A percentile compares a stretch with the other conserved stretches of the same genome.
These are phyloP conservation scores for Champsocephalus gunnari DNA, from an alignment of 2,797 vertebrate species.

Conservation along the genomic window DNA sequence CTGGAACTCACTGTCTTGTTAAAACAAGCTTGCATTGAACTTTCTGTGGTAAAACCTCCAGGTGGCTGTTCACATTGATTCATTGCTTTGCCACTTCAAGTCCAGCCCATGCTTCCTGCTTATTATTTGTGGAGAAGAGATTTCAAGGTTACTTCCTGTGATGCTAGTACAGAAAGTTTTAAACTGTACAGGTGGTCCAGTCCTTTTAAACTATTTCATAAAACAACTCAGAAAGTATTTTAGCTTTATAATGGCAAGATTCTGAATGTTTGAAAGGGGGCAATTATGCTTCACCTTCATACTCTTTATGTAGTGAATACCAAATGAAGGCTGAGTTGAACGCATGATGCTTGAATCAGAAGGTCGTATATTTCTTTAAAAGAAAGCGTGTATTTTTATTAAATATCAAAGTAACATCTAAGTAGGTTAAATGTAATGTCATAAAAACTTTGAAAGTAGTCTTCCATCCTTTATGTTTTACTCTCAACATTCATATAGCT, in stretches of 20 bases:
- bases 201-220: neutral
- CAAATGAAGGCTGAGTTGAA: neutral
- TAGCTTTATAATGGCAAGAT: neutral
- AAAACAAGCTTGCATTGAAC: conserved; percentile 68
- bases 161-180: conserved; percentile 35
- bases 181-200: neutral
- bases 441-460: neutral
- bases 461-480: neutral
- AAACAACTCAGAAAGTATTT: conserved; percentile 3
- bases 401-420: neutral
- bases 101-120: conserved; percentile 68
- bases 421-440: neutral
- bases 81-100: conserved; percentile 65
- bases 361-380: too few relatives aligned
- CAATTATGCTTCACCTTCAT: neutral
- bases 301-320: neutral
- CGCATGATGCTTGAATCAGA: too few relatives aligned
- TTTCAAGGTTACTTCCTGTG: conserved; percentile 72
- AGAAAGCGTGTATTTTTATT: neutral
- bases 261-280: neutral
- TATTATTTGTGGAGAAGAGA: conserved; percentile 66
- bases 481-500: neutral
- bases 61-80: conserved; percentile 81
- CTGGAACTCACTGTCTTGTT: conserved; percentile 71
- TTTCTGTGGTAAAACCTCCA: conserved; percentile 73